Evolutionary conservation across 2,888 invertebrate species (phyloP), one percentile per base, ranked within the genome.

Genomic region (Ennomos erosarius): DNA sequence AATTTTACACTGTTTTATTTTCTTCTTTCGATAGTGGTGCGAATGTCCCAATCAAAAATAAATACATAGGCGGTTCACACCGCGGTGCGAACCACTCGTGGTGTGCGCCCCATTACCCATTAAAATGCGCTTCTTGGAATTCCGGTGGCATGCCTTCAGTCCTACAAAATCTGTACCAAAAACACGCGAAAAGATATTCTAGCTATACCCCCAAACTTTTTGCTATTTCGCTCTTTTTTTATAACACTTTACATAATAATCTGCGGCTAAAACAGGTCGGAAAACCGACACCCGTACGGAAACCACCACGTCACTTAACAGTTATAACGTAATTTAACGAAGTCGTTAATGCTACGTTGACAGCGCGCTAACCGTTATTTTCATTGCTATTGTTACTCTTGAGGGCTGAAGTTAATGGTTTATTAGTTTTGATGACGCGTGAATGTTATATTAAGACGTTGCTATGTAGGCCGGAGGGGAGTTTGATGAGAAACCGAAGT

Each of bases 301-400:
- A 64, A 57, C 55, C 50, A 50, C 60, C 26, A 11, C 51, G 55
- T 61, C 61, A 46, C 55, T 58, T 39, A 56, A 54, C 57, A 43
- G 64, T 51, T 55, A 54, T 55, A 64, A 66, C 56, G 59, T 60
- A 59, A 67, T 69, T 62, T 61, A 60, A 67, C 66, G 55, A 60
- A 66, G 61, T 69, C 62, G 62, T 67, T 68, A 70, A 64, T 59
- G 64, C 55, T 44, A 40, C 59, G 47, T 53, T 51, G 58, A 62
- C 63, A 64, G 56, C 44, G 54, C 34, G 47, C 42, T 54, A 64
- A 63, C 65, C 59, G 67, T 65, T 64, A 65, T 62, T 61, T 61
- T 64, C 54, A 68, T 64, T 46, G 64, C 62, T 62, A 61, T 66
- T 64, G 68, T 68, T 59, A 59, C 57, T 54, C 55, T 16, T 34